Evolutionary conservation across 2,888 invertebrate species (phyloP).

Genomic region (Hydriomena furcata): DNA sequence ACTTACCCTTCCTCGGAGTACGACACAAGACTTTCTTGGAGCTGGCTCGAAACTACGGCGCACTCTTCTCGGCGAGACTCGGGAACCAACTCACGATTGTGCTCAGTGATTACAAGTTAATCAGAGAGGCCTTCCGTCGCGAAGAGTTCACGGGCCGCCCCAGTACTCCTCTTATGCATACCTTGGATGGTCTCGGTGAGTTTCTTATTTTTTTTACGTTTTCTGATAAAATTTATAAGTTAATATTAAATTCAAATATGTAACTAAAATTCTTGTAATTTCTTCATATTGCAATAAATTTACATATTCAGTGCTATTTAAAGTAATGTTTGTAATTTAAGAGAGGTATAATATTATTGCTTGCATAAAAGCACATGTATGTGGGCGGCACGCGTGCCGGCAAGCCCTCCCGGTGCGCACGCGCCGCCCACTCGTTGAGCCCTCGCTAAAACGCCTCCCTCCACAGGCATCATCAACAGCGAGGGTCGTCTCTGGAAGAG

Average conservation of each 20-base stretch:
- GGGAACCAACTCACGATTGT: conserved; percentile 94
- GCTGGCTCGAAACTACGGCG: conserved; percentile 90
- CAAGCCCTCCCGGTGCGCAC: conserved; percentile 50
- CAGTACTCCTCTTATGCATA: conserved; percentile 92
- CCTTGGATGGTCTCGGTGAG: conserved; percentile 95
- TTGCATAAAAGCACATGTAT: conserved; percentile 42
- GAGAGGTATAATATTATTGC: conserved; percentile 2
- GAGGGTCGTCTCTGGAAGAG: conserved; percentile 95
- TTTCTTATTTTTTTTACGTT: conserved; percentile 41
- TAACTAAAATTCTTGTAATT: neutral
- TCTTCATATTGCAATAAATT: neutral
- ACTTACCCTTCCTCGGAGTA: conserved; percentile 90
- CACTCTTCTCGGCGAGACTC: conserved; percentile 90
- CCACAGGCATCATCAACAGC: conserved; percentile 93
- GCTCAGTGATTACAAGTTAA: conserved; percentile 92
- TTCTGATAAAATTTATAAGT: neutral
- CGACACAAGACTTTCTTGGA: conserved; percentile 91
- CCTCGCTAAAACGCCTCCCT: conserved; percentile 56
- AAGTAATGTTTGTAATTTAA: neutral
- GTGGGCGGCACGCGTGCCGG: conserved; percentile 54
- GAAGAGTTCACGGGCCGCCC: conserved; percentile 96
- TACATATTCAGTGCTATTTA: neutral
- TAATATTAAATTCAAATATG: neutral
- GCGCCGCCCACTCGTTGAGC: conserved; percentile 64
- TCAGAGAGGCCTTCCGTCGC: conserved; percentile 92